Conservation (phyloP, 2,113 vertebrate genomes). For the Brachypteracias leptosomus region DNA sequence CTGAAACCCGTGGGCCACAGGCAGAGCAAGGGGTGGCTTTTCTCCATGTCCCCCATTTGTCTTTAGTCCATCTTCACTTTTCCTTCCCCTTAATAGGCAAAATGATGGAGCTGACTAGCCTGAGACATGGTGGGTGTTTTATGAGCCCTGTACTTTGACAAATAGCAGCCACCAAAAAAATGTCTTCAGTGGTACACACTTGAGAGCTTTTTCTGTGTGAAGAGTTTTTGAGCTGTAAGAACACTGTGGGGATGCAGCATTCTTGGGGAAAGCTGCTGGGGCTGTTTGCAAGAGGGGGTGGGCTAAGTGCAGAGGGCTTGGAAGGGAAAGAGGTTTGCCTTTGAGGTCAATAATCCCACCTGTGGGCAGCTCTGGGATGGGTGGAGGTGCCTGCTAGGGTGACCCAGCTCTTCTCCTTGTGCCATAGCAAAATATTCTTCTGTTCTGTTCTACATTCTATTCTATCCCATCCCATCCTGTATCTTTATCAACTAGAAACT, state of each 20-base stretch:
- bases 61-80: not conserved
- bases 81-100: not conserved
- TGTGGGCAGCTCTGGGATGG: accelerated
- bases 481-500: not conserved
- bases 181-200: not conserved
- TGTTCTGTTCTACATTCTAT: not conserved
- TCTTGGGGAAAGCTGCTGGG: not conserved
- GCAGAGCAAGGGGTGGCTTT: not conserved
- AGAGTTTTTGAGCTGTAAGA: not conserved
- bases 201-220: not conserved
- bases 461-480: not conserved
- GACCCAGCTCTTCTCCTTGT: not conserved
- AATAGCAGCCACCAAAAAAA: not conserved
- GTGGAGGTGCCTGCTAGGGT: too few relatives aligned
- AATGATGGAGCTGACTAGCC: not conserved
- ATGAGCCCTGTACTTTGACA: not conserved
- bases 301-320: accelerated
- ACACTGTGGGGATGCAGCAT: too few relatives aligned
- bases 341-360: accelerated
- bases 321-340: not conserved
- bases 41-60: accelerated
- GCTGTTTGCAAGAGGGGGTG: not conserved
- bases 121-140: not conserved
- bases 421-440: not conserved
- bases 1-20: not conserved